phyloP scores from a whole-genome alignment of 2,888 invertebrate species.

The Acronicta alni region DNA sequence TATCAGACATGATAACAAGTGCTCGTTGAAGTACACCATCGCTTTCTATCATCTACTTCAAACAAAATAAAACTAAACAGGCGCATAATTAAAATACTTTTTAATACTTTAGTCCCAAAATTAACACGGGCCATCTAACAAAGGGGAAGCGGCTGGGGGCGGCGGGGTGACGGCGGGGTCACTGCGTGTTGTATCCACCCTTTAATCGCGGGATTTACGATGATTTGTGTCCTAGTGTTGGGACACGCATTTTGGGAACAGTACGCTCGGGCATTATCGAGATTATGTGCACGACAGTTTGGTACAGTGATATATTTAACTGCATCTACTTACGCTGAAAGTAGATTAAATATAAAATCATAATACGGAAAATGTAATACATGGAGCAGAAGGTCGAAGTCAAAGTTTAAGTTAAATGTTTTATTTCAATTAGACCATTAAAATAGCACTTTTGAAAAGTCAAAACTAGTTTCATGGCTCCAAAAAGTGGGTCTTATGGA shows the following conservation, averaged over 20 bases:
- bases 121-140: conserved; percentile 35
- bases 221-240: conserved; percentile 62
- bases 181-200: conserved; percentile 56
- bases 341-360: not conserved
- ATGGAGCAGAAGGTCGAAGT: too few species aligned
- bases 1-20: not conserved
- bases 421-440: too few species aligned
- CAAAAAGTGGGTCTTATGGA: too few species aligned
- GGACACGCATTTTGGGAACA: conserved; percentile 38
- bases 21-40: not conserved
- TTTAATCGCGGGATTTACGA: conserved; percentile 67
- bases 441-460: too few species aligned
- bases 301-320: conserved; percentile 1
- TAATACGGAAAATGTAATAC: not conserved
- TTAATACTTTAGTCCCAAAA: conserved; percentile 42
- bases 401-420: too few species aligned
- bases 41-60: not conserved
- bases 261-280: conserved; percentile 15
- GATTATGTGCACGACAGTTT: conserved; percentile 23
- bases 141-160: conserved; percentile 14
- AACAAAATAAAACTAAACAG: conserved; percentile 2
- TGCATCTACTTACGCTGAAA: conserved; percentile 4
- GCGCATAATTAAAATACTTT: conserved; percentile 22
- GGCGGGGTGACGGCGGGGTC: conserved; percentile 5
- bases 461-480: too few species aligned